Evolutionary conservation across 2,113 vertebrate genomes (phyloP), one percentile per base, ranked within the genome.

Genomic region (Leucosticte australis): DNA sequence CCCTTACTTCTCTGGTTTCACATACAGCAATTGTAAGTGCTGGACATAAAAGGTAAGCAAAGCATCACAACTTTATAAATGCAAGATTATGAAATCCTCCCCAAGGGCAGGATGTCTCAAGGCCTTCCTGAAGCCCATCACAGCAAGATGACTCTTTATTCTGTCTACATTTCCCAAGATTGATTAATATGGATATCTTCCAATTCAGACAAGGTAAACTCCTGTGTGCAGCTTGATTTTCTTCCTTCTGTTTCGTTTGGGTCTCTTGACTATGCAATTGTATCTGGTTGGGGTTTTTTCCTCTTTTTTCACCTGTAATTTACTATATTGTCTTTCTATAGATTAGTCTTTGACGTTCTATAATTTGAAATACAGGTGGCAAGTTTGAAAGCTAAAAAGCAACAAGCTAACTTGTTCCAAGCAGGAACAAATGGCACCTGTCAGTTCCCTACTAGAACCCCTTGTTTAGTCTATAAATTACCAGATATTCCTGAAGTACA

Each of bases 11-110:
- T 89, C 74, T 81, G 62, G 28, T 64, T 65, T 71, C 67, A 57
- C 3, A 0, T 15, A 22, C 33, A 39, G 30, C 39, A 42, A 4
- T 22, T 27, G 70, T 28, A 67, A 22, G 41, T 2, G 2, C 65
- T 33, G 31, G 33, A 19, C 71, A 68, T n/a, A 56, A 63, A 63
- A 86, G 30, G 33, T 53, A 50, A 85, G 52, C 27, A 57, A 94
- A 92, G 41, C 65, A 60, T 21, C 44, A 26, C 41, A 74, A 22
- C 41, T 74, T 90, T 46, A 39, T 39, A 70, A 59, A 49, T 33
- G 24, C 19, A 56, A 44, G 44, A 71, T 93, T 55, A 46, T 31
- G 1, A 41, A 71, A 62, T 62, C 28, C 76, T 87, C 78, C 70
- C 41, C 33, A 22, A 60, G 20, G 23, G 27, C 46, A 10, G 23